phyloP scores from a whole-genome alignment of 2,113 vertebrate genomes.

The Chunga burmeisteri region DNA sequence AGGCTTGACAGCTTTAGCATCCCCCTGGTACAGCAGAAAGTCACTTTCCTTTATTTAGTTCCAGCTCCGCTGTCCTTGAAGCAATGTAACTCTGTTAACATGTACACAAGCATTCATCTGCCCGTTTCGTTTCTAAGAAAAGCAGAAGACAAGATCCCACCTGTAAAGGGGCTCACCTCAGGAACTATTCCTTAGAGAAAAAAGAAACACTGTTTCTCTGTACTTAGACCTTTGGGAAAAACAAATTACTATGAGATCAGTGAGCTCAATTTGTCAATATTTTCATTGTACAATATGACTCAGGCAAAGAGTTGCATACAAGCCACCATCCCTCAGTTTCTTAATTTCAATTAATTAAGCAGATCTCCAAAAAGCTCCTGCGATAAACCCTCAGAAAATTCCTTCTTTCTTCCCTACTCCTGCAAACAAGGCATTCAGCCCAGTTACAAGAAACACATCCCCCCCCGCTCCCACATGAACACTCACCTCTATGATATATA shows the following conservation, averaged over 20 bases:
- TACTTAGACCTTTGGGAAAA: neutral
- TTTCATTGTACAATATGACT: fast-evolving
- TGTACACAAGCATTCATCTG: no score
- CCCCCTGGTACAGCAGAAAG: neutral
- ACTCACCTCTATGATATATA: neutral
- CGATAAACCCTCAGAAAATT: neutral
- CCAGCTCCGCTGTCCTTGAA: neutral
- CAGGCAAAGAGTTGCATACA: no score
- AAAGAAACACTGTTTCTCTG: neutral
- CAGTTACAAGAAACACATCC: neutral
- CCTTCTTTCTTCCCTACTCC: neutral
- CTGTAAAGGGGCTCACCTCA: neutral
- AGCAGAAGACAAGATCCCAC: neutral
- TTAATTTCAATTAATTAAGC: neutral
- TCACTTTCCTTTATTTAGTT: neutral
- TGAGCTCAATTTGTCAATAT: neutral
- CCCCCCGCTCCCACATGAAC: neutral
- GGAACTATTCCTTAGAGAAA: neutral
- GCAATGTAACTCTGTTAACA: no score
- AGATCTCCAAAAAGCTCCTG: neutral
- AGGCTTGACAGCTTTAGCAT: neutral
- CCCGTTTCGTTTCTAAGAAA: neutral
- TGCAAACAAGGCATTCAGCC: neutral
- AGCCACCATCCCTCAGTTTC: neutral
- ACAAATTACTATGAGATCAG: no score